A percentile compares a stretch with the other conserved stretches of the same genome.
Evolutionary conservation across 2,888 invertebrate species (phyloP).

Genomic region (Syritta pipiens): DNA sequence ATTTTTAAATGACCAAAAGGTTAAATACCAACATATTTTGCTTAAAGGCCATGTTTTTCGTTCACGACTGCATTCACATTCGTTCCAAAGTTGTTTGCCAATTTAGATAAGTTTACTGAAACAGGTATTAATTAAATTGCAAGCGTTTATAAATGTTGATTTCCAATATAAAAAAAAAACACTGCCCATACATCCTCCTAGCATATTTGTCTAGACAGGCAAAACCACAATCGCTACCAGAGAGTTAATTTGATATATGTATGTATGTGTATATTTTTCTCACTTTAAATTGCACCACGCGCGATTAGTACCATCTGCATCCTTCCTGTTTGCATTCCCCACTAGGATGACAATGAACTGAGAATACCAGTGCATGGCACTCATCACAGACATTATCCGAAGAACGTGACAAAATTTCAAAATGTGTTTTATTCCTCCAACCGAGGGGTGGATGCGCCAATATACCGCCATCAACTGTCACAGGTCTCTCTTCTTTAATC

Average conservation of each 20-base stretch:
- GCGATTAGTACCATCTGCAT: slow-evolving; percentile 62
- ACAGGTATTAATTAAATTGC: no score
- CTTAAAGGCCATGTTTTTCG: no score
- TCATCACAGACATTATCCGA: slow-evolving; percentile 62
- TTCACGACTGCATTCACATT: no score
- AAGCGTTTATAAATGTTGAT: no score
- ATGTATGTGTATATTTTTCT: background rate
- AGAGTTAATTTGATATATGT: no score
- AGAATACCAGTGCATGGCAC: slow-evolving; percentile 58
- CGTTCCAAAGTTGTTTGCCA: no score
- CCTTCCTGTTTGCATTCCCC: slow-evolving; percentile 68
- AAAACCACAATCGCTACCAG: slow-evolving; percentile 38
- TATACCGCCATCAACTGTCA: background rate
- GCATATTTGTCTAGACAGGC: slow-evolving; percentile 48
- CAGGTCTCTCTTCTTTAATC: no score
- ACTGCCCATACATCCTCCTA: background rate
- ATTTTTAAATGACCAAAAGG: no score
- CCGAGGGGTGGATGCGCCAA: background rate
- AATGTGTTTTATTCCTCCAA: slow-evolving; percentile 21
- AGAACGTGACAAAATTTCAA: slow-evolving; percentile 65
- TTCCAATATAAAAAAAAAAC: background rate
- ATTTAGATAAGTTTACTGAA: no score
- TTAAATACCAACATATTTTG: no score
- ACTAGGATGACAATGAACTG: slow-evolving; percentile 64
- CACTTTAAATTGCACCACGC: slow-evolving; percentile 23